Base-by-base conservation (phyloP, 2,888 invertebrate genomes). In the Drosophila subquinaria region DNA sequence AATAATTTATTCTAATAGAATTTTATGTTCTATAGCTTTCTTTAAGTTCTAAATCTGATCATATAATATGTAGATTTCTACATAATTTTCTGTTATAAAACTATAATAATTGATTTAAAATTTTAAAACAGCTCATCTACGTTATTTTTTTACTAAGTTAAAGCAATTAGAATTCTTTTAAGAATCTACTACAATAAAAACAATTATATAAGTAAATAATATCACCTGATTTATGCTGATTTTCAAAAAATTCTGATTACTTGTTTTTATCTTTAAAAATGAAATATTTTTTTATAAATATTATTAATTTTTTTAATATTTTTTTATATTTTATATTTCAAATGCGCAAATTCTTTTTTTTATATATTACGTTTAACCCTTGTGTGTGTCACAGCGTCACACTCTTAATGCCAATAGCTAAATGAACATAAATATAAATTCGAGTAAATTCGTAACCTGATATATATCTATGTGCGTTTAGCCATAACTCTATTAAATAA, bases 401-500 rank as follows among this genome's bases (percentile, higher is more conserved):
- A 35, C 35, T 9, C 9, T 23, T 15, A 40, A 40, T 53, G 11
- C 27, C 23, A 11, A 27, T 30, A 42, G 30, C 11, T 42, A 4
- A 56, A n/a, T 33, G 5, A 36, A 40, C 27, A 40, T 10, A 45
- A 35, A 15, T 20, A 36, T 57, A 35, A 36, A 45, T 47, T 4
- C 15, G 30, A 50, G 3, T 40, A 23, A 23, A 42, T 56, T 27
- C 27, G 38, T 47, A 48, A 45, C 23, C 45, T 36, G 30, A 42
- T 56, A 57, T 50, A 36, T 57, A 27, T 57, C n/a, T 56, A 42
- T 33, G 23, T 53, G 23, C 53, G 53, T 66, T 68, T 60, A 66
- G 75, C 69, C 84, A 84, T 80, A 84, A 80, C 69, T 82, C 74
- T 79, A 71, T 68, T 55, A 69, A 80, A 84, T 77, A 72, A 67